Evolutionary conservation across 2,797 vertebrate species (phyloP).

Genomic region (Oreochromis grahami): DNA sequence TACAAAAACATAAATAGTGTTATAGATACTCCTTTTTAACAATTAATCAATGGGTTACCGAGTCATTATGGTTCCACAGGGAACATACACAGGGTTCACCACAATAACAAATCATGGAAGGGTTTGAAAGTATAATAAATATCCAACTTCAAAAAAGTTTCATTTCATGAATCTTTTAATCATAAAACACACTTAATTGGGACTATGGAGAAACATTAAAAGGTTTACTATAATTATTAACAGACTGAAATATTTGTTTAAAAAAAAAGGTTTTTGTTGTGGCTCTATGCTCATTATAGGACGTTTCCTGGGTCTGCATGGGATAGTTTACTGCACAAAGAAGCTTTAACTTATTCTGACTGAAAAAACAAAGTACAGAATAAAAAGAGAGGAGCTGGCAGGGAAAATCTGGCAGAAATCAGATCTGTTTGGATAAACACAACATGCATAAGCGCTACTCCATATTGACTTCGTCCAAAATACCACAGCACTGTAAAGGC

Average conservation of each 20-base stretch:
- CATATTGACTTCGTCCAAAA: conserved; percentile 9
- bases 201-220: background rate
- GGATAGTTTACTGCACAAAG: conserved; percentile 45
- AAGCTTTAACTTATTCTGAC: conserved; percentile 53
- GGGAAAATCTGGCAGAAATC: conserved; percentile 32
- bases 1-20: background rate
- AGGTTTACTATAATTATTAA: conserved; percentile 2
- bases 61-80: background rate
- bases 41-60: background rate
- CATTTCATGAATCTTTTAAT: conserved; percentile 3
- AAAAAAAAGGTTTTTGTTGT: conserved; percentile 37
- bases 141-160: background rate
- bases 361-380: conserved; percentile 33
- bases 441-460: conserved; percentile 3
- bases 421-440: conserved; percentile 58
- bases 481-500: background rate
- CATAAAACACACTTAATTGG: background rate
- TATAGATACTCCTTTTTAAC: background rate
- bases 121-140: background rate
- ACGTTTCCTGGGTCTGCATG: conserved; percentile 42
- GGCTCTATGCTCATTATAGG: conserved; percentile 45
- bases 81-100: background rate
- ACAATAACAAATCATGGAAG: background rate
- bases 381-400: conserved; percentile 40
- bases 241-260: conserved; percentile 13